Evolutionary conservation across 2,797 vertebrate species (phyloP).

Genomic region (Gadopsis marmoratus): DNA sequence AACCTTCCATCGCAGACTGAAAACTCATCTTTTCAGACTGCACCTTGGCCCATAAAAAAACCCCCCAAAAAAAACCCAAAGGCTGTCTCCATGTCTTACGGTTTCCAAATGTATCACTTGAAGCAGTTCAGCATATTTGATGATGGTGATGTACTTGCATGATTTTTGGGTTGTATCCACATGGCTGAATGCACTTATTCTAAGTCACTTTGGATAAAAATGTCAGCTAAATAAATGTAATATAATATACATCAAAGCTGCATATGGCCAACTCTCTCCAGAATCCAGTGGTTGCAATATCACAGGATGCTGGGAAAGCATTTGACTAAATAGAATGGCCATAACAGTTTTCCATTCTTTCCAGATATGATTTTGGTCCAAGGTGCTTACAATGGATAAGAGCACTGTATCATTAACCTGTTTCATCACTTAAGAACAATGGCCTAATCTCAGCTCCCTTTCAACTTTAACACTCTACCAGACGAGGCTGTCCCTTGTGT

Average conservation of each 20-base stretch:
- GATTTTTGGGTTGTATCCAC: no score
- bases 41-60: no score
- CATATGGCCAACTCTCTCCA: background rate
- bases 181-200: no score
- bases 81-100: no score
- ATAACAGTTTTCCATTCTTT: background rate
- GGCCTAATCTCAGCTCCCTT: background rate
- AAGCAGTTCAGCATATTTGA: no score
- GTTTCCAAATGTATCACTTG: no score
- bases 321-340: background rate
- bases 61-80: no score
- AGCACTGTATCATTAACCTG: background rate
- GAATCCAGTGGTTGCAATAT: background rate
- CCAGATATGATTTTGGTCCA: background rate
- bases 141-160: no score
- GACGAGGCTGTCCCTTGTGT: background rate
- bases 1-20: no score
- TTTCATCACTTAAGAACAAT: background rate
- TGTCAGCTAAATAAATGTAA: background rate
- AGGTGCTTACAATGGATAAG: background rate
- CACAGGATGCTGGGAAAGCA: background rate
- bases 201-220: background rate
- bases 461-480: background rate
- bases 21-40: no score
- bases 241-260: background rate